phyloP scores from a whole-genome alignment of 2,797 vertebrate species.

The Furcifer pardalis region DNA sequence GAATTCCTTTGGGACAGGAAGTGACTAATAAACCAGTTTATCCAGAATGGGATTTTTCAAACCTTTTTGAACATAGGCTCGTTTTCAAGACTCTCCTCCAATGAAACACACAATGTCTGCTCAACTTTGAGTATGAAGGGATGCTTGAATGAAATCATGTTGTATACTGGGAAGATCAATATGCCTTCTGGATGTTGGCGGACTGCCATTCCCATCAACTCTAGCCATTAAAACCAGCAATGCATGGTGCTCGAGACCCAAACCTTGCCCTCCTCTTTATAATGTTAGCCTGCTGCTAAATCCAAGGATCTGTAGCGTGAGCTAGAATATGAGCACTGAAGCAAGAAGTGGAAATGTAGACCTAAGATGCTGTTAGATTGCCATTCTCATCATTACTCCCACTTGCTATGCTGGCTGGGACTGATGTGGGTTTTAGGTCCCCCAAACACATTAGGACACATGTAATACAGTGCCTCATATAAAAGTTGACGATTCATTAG shows the following conservation, averaged over 20 bases:
- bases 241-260: no score
- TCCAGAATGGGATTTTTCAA: no score
- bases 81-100: background rate
- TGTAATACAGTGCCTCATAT: background rate
- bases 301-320: background rate
- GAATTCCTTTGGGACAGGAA: background rate
- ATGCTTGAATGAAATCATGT: background rate
- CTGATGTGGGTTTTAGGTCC: background rate
- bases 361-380: no score
- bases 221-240: no score
- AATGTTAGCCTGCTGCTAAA: no score
- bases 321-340: background rate
- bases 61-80: background rate
- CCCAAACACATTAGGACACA: background rate
- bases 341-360: no score
- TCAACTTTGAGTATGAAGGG: background rate
- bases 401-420: no score
- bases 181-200: no score
- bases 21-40: background rate
- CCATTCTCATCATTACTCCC: no score
- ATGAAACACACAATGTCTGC: background rate
- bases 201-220: no score
- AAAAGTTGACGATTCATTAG: background rate
- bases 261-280: no score
- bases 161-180: no score